These are phyloP conservation scores for Drosophila varians DNA, from an alignment of 1,140 invertebrate species.

Conservation along the genomic window DNA sequence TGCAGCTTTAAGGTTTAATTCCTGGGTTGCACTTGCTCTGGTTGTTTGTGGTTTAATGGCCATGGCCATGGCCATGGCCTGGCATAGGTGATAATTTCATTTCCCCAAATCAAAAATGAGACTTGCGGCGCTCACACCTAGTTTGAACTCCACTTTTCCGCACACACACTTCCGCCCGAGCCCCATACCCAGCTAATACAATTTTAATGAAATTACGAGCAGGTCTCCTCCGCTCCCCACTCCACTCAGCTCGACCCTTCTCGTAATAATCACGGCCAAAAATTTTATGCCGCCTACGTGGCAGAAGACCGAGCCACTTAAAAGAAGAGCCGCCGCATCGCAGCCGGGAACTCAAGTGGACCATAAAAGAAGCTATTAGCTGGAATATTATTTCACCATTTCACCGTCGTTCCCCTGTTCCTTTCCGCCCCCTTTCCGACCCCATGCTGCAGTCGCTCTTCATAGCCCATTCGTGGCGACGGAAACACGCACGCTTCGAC, in stretches of 20 bases:
- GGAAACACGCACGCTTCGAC: slow-evolving; percentile 42
- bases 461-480: slow-evolving; percentile 50
- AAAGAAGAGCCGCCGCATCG: slow-evolving; percentile 1
- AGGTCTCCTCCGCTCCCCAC: background rate
- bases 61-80: slow-evolving; percentile 55
- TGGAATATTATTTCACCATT: slow-evolving; percentile 35
- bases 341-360: slow-evolving; percentile 58
- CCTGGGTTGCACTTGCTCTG: background rate
- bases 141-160: background rate
- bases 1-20: slow-evolving; percentile 31
- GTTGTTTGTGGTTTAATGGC: slow-evolving; percentile 32
- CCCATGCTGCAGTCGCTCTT: slow-evolving; percentile 9
- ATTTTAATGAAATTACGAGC: slow-evolving; percentile 81
- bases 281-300: slow-evolving; percentile 73
- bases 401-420: background rate
- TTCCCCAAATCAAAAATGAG: slow-evolving; percentile 60
- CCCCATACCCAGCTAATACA: slow-evolving; percentile 73
- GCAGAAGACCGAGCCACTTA: slow-evolving; percentile 8
- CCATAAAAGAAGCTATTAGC: slow-evolving; percentile 77
- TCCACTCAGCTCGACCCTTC: slow-evolving; percentile 48
- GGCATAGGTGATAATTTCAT: slow-evolving; percentile 80
- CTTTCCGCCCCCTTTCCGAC: background rate
- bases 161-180: slow-evolving; percentile 20
- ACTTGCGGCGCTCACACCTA: background rate
- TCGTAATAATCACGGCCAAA: slow-evolving; percentile 69